Base-by-base conservation (phyloP, 2,113 vertebrate species). In the Chlorodrepanis virens region DNA sequence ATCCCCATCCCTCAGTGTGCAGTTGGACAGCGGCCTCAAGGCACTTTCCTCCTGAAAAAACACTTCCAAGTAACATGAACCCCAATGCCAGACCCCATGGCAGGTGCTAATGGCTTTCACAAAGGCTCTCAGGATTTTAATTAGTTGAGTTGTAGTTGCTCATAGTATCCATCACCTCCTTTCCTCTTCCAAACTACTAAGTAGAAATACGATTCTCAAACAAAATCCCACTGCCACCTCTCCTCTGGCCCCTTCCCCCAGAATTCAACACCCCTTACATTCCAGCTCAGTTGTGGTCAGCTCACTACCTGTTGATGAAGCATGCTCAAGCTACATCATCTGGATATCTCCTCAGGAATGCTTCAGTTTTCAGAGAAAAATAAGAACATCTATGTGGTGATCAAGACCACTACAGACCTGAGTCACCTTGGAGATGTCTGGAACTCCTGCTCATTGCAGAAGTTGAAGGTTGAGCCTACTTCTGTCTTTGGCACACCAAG, bases 81-180 rank as follows among this genome's bases (percentile, higher is more conserved):
- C 52, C 13, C 28, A 78, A 15, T 12, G 60, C 79, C 83, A 84
- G 80, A 87, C 35, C 52, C 79, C 8, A 42, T 50, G 86, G 88
- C 93, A 96, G 93, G 90, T 93, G 96, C 85, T 94, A 96, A 93
- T 9, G 37, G 83, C 83, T 93, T 93, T 75, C 80, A 86, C 76
- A 92, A 93, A 93, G 65, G 53, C 69, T 64, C 44, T 88, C 88
- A 63, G 70, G 71, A 54, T 91, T 91, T 91, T 88, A 93, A 86
- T 97, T 86, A 90, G 68, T 54, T 28, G 21, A 1, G 9, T 84
- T 94, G 63, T 53, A 88, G 31, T 53, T 74, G 61, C 2, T 2
- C 65, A 31, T 16, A 85, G 79, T 15, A 94, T 52, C 90, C 23
- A 82, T 53, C 52, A 63, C 37, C 78, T 93, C 56, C 47, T 82